Conservation (phyloP, 1,140 invertebrate species). For the Phenacoccus solenopsis region DNA sequence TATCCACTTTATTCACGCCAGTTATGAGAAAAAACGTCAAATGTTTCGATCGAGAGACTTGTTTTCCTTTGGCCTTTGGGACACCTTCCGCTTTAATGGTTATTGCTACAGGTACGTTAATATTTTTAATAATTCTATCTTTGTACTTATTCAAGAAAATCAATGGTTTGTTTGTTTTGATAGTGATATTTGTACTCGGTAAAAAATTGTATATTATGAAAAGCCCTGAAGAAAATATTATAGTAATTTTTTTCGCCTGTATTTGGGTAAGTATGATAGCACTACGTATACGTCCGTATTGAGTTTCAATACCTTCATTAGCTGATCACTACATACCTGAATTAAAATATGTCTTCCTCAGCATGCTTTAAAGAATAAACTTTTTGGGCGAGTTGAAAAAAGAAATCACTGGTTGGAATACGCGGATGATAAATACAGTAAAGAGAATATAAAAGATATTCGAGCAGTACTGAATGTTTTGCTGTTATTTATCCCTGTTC, state of each 20-base stretch:
- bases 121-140: not conserved
- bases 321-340: too few species aligned
- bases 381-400: not conserved
- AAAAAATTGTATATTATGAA: slow-evolving; percentile 52
- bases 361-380: slow-evolving; percentile 22
- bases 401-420: slow-evolving; percentile 64
- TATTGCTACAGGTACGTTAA: slow-evolving; percentile 53
- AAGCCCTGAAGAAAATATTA: slow-evolving; percentile 52
- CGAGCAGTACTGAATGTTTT: slow-evolving; percentile 56
- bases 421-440: slow-evolving; percentile 53
- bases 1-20: slow-evolving; percentile 83
- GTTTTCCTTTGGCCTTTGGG: slow-evolving; percentile 84
- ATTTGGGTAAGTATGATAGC: slow-evolving; percentile 25
- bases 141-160: too few species aligned
- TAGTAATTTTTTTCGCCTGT: slow-evolving; percentile 49
- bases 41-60: slow-evolving; percentile 68
- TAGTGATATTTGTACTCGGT: slow-evolving; percentile 55
- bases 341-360: slow-evolving; percentile 14
- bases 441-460: slow-evolving; percentile 55
- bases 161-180: not conserved
- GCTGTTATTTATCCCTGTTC: slow-evolving; percentile 63
- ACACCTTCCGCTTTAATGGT: slow-evolving; percentile 79
- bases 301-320: too few species aligned
- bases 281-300: slow-evolving; percentile 34
- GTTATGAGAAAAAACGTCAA: slow-evolving; percentile 65